Evolutionary conservation across 2,113 vertebrate genomes (phyloP).

Genomic region (Tauraco erythrolophus): DNA sequence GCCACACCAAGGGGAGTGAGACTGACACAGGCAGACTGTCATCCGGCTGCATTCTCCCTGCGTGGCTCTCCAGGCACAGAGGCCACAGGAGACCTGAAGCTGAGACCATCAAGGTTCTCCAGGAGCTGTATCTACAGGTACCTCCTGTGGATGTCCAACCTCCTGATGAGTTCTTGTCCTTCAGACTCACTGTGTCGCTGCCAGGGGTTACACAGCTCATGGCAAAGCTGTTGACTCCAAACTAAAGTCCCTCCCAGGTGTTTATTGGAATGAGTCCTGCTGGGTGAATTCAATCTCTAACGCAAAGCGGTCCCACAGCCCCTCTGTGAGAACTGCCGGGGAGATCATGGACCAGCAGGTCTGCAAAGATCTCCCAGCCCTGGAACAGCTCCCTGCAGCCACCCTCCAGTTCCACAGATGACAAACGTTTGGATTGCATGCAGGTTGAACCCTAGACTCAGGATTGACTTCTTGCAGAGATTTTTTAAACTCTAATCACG

Average conservation of each 20-base stretch:
- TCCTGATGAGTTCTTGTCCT: neutral
- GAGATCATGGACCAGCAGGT: neutral
- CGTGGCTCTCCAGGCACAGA: neutral
- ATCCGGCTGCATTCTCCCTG: neutral
- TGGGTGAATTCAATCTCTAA: neutral
- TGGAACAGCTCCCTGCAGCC: neutral
- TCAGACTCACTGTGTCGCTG: neutral
- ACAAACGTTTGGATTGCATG: neutral
- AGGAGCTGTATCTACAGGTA: neutral
- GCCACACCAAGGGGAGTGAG: neutral
- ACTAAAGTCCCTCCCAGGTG: neutral
- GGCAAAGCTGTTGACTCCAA: neutral
- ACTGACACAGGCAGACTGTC: neutral
- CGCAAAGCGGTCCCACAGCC: neutral
- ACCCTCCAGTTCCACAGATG: neutral
- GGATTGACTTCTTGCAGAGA: neutral
- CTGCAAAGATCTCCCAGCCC: neutral
- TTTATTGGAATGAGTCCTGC: neutral
- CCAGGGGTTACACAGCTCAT: neutral
- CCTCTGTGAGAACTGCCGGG: neutral
- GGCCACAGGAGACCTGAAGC: neutral
- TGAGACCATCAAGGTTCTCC: neutral
- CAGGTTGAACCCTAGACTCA: neutral
- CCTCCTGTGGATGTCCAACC: neutral
- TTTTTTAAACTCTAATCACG: neutral